Evolutionary conservation across 2,888 invertebrate genomes (phyloP).

Genomic region (Bombylius discolor): DNA sequence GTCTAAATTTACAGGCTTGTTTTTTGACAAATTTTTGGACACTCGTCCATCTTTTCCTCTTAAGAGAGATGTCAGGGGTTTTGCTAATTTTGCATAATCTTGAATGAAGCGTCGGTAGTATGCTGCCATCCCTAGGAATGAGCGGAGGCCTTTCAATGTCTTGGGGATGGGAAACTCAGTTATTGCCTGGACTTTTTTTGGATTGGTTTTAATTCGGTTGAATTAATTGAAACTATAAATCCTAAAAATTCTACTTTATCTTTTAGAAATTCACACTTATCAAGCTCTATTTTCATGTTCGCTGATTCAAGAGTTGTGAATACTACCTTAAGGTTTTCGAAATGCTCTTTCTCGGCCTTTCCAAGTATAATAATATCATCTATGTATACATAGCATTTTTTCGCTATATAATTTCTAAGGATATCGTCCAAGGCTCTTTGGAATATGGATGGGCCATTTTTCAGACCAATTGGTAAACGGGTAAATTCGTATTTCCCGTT

Average conservation of each 20-base stretch:
- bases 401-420: slow-evolving; percentile 6
- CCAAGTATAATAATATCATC: not conserved
- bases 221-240: slow-evolving; percentile 3
- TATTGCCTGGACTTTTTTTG: slow-evolving; percentile 7
- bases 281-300: not conserved
- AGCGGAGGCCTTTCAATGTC: slow-evolving; percentile 5
- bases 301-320: slow-evolving; percentile 6
- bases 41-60: slow-evolving; percentile 3
- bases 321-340: slow-evolving; percentile 1
- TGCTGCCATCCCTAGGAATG: slow-evolving; percentile 6
- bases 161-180: slow-evolving; percentile 3
- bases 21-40: slow-evolving; percentile 2
- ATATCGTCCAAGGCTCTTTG: slow-evolving; percentile 13
- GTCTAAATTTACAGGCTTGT: slow-evolving; percentile 2
- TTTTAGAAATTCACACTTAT: slow-evolving; percentile 1
- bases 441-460: slow-evolving; percentile 11
- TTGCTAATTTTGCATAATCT: slow-evolving; percentile 4
- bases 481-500: slow-evolving; percentile 11
- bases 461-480: slow-evolving; percentile 8
- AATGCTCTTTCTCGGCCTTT: not conserved
- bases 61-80: slow-evolving; percentile 5
- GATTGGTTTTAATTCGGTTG: slow-evolving; percentile 7
- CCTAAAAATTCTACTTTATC: slow-evolving; percentile 6
- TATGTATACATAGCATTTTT: not conserved
- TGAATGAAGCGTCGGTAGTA: slow-evolving; percentile 8